Evolutionary conservation across 2,797 vertebrate genomes (phyloP), one percentile per base, ranked within the genome.

Genomic region (Philypnodon macrostomus): DNA sequence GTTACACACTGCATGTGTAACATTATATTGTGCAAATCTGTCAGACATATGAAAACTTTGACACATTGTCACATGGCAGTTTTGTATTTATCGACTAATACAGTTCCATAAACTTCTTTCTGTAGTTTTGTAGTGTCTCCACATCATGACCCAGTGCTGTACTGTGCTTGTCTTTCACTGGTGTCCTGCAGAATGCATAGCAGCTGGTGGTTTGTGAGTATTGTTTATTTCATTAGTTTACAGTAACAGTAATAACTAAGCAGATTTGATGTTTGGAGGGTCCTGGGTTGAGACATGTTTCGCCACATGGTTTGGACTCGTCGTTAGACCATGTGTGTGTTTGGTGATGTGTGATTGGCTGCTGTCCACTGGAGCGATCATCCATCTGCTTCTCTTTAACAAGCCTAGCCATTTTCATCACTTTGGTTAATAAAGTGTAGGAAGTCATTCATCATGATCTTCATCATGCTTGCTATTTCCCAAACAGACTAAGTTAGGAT

Each of bases 221-320:
- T 12, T 24, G 40, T 70, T 16, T 4, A 55, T 53, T 59, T 61
- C 23, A 26, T 63, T 40, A 67, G 59, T 80, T 77, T 62, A 16
- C 80, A 73, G 32, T 41, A 17, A 48, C 72, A 74, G 78, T 78
- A 69, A 64, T 66, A 74, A 55, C 79, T 70, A 58, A 77, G 68
- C 45, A 50, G 54, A 30, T 55, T 53, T 56, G 44, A 62, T 60
- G 56, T 55, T 70, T 47, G 50, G 48, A 49, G 54, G 42, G 62
- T 71, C 65, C 56, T 59, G 57, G 48, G 48, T 30, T 34, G 33
- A 77, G 63, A 76, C 50, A 48, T 38, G 52, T 54, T 41, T 60
- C 51, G 54, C 50, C 80, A 82, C 66, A 73, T 80, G 75, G 62
- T 44, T 19, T 14, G 34, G 35, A 32, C 45, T 48, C 61, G 17